Evolutionary conservation across 2,888 invertebrate species (phyloP), one percentile per base, ranked within the genome.

Genomic region (Meloe dianella): DNA sequence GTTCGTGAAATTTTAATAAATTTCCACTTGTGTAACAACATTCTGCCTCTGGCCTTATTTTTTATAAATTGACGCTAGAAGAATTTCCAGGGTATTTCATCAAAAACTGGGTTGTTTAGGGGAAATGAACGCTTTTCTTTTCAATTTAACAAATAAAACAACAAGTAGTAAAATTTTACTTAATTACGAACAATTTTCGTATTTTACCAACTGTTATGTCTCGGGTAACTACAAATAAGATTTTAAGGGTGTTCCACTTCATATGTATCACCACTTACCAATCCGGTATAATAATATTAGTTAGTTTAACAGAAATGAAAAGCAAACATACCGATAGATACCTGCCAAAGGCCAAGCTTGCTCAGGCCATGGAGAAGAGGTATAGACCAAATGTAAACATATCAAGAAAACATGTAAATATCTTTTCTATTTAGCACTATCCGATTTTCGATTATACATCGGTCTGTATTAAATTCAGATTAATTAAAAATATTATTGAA

Each of bases 281-380:
- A 35, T 57, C 65, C 47, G 20, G 54, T 57, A 32, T 20, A 65
- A 68, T 58, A 68, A 68, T 68, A 65, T 68, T 68, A 65, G 68
- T 68, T 68, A 65, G 68, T 68, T 65, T 35, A 54, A 58, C 47
- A 65, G 68, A 65, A 63, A 68, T 68, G 64, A 68, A 68, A 68
- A 65, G 65, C 64, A 68, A 68, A 68, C 68, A 67, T 35, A 32
- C 60, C 20, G 57, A 63, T 20, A 20, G 20, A 51, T 47, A 22
- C 51, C 22, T 51, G 24, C 4, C 22, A 24, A 22, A 7, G 20
- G 20, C 9, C 10, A 20, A 56, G 64, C 59, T 61, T 67, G 67
- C 64, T 67, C 67, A 64, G 14, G 64, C 61, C 62, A 67, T 67
- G 51, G 57, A 61, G 54, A 27, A 51, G 51, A 61, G 47, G 24